phyloP scores from a whole-genome alignment of 1,140 invertebrate genomes.

The Drosophila triauraria region DNA sequence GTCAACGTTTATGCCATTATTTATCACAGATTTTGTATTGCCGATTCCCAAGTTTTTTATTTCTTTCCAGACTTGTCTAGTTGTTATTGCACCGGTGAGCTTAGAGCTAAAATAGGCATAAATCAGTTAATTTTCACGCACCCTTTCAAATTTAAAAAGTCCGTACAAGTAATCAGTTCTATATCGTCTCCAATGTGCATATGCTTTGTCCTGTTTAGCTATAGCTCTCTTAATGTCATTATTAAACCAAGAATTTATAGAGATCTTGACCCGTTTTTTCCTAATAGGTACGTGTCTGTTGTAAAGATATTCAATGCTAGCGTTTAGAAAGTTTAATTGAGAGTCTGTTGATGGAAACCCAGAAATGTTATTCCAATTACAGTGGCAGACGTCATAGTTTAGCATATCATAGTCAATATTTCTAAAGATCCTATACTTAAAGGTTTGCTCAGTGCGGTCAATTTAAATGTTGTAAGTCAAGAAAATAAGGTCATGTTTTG shows the following conservation, averaged over 20 bases:
- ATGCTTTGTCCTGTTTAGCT: neutral
- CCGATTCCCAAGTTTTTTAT: too few species aligned
- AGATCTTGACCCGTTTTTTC: too few species aligned
- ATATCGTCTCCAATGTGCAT: neutral
- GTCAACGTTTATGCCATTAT: too few species aligned
- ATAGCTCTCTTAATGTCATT: neutral
- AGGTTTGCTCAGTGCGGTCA: too few species aligned
- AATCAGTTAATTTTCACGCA: neutral
- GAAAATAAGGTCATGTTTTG: neutral
- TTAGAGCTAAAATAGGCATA: neutral
- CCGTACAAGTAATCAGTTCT: too few species aligned
- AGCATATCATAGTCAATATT: too few species aligned
- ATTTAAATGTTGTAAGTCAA: neutral
- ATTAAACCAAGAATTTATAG: neutral
- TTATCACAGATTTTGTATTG: too few species aligned
- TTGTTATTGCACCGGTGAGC: neutral
- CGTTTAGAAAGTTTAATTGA: neutral
- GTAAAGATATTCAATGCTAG: neutral
- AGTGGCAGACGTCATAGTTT: neutral
- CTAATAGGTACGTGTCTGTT: neutral
- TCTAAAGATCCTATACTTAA: neutral
- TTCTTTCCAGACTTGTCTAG: too few species aligned
- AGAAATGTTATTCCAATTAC: neutral
- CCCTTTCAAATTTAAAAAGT: neutral
- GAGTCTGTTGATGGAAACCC: neutral